phyloP scores from a whole-genome alignment of 2,888 invertebrate species.

The Hypercompe scribonia region DNA sequence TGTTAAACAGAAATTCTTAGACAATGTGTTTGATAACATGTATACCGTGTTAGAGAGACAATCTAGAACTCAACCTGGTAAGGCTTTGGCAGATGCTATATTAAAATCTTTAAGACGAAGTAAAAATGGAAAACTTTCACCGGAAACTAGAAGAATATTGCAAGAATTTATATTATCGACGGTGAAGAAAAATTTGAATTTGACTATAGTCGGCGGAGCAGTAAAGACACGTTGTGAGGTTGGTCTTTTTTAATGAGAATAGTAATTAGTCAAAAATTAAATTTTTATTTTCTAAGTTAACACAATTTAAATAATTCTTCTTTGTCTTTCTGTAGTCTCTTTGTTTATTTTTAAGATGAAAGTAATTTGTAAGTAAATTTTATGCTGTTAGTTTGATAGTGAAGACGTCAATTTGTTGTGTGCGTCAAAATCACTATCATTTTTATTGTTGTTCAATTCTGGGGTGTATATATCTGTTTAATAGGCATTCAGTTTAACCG shows the following conservation, averaged over 20 bases:
- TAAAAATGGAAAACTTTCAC: slow-evolving; percentile 75
- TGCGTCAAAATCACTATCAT: background rate
- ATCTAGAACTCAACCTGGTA: slow-evolving; percentile 64
- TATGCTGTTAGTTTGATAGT: background rate
- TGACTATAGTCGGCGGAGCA: slow-evolving; percentile 80
- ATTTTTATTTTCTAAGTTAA: background rate
- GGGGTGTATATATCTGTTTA: no score
- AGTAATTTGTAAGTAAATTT: background rate
- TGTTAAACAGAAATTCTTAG: slow-evolving; percentile 73
- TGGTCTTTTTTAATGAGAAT: slow-evolving; percentile 11
- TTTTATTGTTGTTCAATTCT: background rate
- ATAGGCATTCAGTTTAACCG: background rate
- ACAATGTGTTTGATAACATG: slow-evolving; percentile 82
- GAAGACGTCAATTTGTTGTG: background rate
- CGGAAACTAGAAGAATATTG: slow-evolving; percentile 64
- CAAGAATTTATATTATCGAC: slow-evolving; percentile 73
- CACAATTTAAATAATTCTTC: background rate
- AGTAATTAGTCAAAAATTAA: background rate
- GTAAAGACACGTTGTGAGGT: slow-evolving; percentile 83
- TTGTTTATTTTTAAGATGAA: background rate
- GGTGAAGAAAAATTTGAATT: slow-evolving; percentile 75
- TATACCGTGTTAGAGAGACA: slow-evolving; percentile 72
- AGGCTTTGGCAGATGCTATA: slow-evolving; percentile 69
- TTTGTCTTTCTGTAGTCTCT: background rate
- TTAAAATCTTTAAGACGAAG: slow-evolving; percentile 68